Conservation (phyloP, 1,140 invertebrate species). For the Nomia melanderi region DNA sequence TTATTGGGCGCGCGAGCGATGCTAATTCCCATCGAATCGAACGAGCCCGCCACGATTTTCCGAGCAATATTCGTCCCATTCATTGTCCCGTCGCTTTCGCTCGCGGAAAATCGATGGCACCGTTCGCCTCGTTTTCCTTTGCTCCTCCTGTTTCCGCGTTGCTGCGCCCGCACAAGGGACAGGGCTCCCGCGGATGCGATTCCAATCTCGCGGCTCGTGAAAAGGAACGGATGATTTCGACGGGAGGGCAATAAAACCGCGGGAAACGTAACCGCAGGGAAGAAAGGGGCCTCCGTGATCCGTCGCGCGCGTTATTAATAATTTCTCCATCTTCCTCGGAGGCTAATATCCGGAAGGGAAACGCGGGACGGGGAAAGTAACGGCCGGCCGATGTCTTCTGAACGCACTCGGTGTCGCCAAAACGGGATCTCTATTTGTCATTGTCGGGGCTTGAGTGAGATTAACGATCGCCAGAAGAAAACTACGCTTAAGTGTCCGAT, state of each 20-base stretch:
- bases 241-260: not conserved
- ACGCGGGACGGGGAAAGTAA: constrained; percentile 1
- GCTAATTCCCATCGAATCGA: not conserved
- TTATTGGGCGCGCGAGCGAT: not conserved
- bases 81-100: constrained; percentile 1
- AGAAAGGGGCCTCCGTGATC: not conserved
- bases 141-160: constrained; percentile 9
- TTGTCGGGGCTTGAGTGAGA: constrained; percentile 46
- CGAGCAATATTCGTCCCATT: not conserved
- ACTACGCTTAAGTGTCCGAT: constrained; percentile 9
- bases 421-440: constrained; percentile 49
- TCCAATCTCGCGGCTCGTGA: not conserved
- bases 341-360: not conserved
- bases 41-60: not conserved
- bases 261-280: not conserved
- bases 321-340: not conserved
- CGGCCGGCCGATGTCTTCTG: constrained; percentile 13
- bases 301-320: not conserved
- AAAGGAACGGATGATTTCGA: constrained; percentile 12
- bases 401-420: constrained; percentile 26
- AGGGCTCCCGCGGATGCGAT: constrained; percentile 3
- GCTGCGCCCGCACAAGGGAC: constrained; percentile 11
- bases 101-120: constrained; percentile 25
- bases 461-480: constrained; percentile 40
- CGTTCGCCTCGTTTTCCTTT: not conserved